Conservation (phyloP, 35 echinoderm and acorn worm species). For the Lytechinus pictus region DNA sequence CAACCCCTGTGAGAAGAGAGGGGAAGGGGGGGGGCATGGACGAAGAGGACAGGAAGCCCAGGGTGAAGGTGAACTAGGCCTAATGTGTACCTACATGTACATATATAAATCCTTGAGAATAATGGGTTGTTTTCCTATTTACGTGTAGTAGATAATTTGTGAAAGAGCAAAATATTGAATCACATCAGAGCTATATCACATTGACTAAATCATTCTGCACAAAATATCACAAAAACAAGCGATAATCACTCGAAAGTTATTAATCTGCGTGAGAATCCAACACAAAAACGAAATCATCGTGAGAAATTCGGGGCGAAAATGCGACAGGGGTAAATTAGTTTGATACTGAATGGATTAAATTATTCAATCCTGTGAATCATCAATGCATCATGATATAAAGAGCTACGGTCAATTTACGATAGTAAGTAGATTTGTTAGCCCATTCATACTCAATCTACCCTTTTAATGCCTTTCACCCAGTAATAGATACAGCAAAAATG, state of each 20-base stretch:
- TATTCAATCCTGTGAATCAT: neutral
- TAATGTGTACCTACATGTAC: too few relatives aligned
- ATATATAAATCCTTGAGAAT: too few relatives aligned
- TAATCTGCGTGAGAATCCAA: neutral
- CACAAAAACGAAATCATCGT: neutral
- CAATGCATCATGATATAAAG: neutral
- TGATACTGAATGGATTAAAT: neutral
- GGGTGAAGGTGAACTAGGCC: too few relatives aligned
- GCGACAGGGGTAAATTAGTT: neutral
- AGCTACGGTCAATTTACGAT: conserved; percentile 1
- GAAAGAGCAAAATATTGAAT: too few relatives aligned
- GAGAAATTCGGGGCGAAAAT: neutral
- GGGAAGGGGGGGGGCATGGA: too few relatives aligned
- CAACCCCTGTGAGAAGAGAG: too few relatives aligned
- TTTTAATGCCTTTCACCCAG: neutral
- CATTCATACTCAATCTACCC: neutral
- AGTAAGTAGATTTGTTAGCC: neutral
- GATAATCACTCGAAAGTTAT: neutral
- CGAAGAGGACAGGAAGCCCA: too few relatives aligned
- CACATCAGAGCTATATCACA: too few relatives aligned
- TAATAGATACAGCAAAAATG: neutral
- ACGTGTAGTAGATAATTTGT: too few relatives aligned
- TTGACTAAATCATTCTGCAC: too few relatives aligned
- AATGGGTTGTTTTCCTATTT: too few relatives aligned
- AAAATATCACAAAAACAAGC: neutral